A percentile compares a stretch with the other conserved stretches of the same genome.
Evolutionary conservation across 35 echinoderm and acorn worm genomes (phyloP).

Genomic region (Diadema setosum): DNA sequence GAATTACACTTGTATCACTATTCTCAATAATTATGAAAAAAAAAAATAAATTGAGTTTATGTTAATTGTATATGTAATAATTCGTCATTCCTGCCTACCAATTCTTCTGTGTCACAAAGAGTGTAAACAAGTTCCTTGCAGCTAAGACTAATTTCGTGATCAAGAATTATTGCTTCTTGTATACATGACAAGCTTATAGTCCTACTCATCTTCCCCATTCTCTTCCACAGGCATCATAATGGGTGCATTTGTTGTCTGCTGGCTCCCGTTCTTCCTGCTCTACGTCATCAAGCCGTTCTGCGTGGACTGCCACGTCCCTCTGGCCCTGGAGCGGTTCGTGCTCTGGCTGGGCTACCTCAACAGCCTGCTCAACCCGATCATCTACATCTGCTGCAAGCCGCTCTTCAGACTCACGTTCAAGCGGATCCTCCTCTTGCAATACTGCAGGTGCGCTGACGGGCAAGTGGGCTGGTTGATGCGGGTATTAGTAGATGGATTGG

Average conservation of each 20-base stretch:
- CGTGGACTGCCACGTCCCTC: constrained; percentile 26
- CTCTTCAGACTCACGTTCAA: constrained; percentile 63
- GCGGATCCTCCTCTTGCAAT: constrained; percentile 40
- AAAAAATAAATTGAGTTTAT: no score
- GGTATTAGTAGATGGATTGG: no score
- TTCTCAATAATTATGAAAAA: no score
- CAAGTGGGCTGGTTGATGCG: no score
- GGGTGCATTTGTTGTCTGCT: constrained; percentile 65
- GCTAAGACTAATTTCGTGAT: no score
- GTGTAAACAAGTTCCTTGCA: no score
- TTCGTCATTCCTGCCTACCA: no score
- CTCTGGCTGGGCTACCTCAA: constrained; percentile 77
- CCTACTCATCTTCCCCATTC: neutral
- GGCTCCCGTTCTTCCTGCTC: constrained; percentile 75
- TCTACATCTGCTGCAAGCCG: constrained; percentile 84
- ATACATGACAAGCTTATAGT: neutral
- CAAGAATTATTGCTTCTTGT: no score
- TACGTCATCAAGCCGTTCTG: constrained; percentile 74
- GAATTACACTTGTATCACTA: no score
- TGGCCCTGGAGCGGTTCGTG: constrained; percentile 37
- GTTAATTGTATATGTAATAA: no score
- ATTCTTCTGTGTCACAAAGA: no score
- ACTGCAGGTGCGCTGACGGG: constrained; percentile 67
- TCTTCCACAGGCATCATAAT: constrained; percentile 71
- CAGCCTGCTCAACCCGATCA: constrained; percentile 71